Percentiles rank a stretch among this genome's conserved stretches.
Evolutionary conservation across 2,113 vertebrate species (phyloP).

Genomic region (Diadophis punctatus): DNA sequence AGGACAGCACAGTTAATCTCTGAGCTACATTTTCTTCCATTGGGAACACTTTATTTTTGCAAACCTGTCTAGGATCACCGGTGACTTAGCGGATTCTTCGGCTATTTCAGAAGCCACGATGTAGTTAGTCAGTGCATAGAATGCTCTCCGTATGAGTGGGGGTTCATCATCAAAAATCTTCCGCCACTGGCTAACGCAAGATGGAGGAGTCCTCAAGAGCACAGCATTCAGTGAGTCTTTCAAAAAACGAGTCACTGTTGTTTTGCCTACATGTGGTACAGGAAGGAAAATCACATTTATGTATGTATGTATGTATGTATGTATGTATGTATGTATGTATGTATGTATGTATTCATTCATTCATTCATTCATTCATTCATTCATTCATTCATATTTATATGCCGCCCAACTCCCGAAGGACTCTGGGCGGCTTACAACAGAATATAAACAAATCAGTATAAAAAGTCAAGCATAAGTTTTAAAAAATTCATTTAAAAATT

Average conservation of each 20-base stretch:
- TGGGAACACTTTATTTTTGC: conserved; percentile 31
- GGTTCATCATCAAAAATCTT: conserved; percentile 81
- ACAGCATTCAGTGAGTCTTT: conserved; percentile 70
- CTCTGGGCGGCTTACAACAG: too few species aligned
- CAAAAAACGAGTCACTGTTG: conserved; percentile 81
- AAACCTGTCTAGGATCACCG: conserved; percentile 91
- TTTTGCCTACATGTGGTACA: conserved; percentile 78
- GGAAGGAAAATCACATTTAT: not conserved
- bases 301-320: too few species aligned
- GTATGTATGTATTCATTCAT: too few species aligned
- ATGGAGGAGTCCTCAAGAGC: conserved; percentile 82
- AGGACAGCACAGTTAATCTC: not conserved
- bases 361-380: too few species aligned
- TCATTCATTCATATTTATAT: too few species aligned
- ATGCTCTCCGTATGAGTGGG: conserved; percentile 83
- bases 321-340: too few species aligned
- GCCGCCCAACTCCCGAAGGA: too few species aligned
- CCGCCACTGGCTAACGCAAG: conserved; percentile 80
- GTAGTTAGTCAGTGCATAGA: conserved; percentile 92
- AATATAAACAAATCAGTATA: too few species aligned
- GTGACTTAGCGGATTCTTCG: conserved; percentile 63
- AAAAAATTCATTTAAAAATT: too few species aligned
- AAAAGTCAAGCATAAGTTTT: too few species aligned
- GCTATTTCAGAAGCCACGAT: conserved; percentile 83
- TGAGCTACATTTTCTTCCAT: not conserved